Percentiles rank a stretch among this genome's conserved stretches.
These are phyloP conservation scores for Siniperca scherzeri DNA, from an alignment of 2,797 vertebrate genomes.

Conservation along the genomic window DNA sequence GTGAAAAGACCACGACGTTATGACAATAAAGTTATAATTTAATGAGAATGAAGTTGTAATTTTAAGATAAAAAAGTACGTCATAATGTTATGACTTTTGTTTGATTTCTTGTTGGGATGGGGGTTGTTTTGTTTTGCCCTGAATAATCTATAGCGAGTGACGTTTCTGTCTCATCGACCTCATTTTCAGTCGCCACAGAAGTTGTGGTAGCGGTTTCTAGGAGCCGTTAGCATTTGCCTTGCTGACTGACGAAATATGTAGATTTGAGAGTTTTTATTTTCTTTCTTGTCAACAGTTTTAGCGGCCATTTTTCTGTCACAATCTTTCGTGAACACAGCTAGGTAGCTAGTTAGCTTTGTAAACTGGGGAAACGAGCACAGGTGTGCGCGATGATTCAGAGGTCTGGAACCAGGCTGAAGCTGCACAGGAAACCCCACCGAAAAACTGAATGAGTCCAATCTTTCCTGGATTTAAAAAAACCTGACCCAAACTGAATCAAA, in stretches of 20 bases:
- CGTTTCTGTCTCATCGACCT: too few species aligned
- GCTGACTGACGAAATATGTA: too few species aligned
- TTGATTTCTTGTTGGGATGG: too few species aligned
- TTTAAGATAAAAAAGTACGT: neutral
- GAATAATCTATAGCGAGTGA: neutral
- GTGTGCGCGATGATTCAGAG: too few species aligned
- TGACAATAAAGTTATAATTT: too few species aligned
- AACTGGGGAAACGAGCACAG: too few species aligned
- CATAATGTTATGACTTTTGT: neutral
- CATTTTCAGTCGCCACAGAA: too few species aligned
- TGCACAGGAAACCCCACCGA: conserved; percentile 1
- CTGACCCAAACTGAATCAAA: neutral
- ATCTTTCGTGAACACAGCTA: too few species aligned
- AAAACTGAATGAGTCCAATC: too few species aligned
- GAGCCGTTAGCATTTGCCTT: neutral
- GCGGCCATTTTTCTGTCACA: neutral
- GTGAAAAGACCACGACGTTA: too few species aligned
- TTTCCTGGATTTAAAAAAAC: neutral
- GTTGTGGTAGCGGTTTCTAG: neutral
- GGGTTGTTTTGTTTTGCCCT: too few species aligned
- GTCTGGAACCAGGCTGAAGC: neutral
- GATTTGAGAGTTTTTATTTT: neutral
- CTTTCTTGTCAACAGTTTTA: neutral
- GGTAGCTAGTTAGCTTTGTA: neutral
- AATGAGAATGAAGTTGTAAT: neutral